phyloP scores from a whole-genome alignment of 2,888 invertebrate species.

The Megastigmus dorsalis region DNA sequence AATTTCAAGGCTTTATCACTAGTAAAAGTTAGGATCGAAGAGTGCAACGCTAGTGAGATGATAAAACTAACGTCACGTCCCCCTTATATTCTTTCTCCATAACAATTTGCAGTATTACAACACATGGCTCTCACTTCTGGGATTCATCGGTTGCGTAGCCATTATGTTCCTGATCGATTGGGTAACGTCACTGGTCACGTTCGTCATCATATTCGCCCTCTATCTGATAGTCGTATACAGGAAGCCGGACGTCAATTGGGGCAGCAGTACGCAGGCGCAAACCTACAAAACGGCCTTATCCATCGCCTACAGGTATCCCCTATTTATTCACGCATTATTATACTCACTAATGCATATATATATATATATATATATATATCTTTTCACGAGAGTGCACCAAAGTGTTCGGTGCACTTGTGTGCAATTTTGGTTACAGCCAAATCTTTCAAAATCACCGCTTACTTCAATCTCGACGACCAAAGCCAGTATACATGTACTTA shows the following conservation, averaged over 20 bases:
- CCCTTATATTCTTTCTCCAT: no score
- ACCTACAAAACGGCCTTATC: slow-evolving; percentile 94
- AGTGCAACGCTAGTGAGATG: no score
- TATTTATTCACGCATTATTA: background rate
- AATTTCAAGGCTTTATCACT: no score
- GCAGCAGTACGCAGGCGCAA: slow-evolving; percentile 96
- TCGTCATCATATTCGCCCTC: slow-evolving; percentile 89
- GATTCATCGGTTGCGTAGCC: slow-evolving; percentile 87
- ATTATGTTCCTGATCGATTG: slow-evolving; percentile 98
- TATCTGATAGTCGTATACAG: slow-evolving; percentile 95
- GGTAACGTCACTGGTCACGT: slow-evolving; percentile 93
- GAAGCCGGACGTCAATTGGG: slow-evolving; percentile 98
- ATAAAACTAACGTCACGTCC: no score
- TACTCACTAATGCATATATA: background rate
- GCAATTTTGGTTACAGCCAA: no score
- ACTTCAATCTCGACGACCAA: no score
- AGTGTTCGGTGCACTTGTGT: no score
- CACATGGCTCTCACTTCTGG: slow-evolving; percentile 90
- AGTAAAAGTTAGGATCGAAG: no score
- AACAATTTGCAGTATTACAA: slow-evolving; percentile 88
- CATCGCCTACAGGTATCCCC: slow-evolving; percentile 80
- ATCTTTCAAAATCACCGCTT: no score
- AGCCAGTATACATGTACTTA: no score
- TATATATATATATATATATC: background rate
- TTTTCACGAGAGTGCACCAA: no score